phyloP scores from a whole-genome alignment of 1,140 invertebrate species.

The Papilio helenus region DNA sequence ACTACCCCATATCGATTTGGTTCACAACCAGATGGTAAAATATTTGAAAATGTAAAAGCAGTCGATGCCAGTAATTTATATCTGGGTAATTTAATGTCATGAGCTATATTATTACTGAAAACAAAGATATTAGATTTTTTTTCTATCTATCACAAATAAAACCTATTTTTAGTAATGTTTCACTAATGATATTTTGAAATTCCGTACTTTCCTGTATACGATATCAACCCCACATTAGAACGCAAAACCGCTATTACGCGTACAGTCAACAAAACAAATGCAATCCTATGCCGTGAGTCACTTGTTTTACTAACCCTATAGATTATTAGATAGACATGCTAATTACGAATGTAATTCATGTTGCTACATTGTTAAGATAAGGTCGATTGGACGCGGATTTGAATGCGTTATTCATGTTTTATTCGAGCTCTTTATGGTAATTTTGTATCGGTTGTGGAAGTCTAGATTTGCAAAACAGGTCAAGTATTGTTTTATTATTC shows the following conservation, averaged over 20 bases:
- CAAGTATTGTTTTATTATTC: background rate
- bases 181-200: constrained; percentile 32
- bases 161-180: constrained; percentile 25
- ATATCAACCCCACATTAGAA: constrained; percentile 22
- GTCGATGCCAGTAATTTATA: background rate
- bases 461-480: background rate
- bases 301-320: constrained; percentile 56
- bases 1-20: constrained; percentile 62
- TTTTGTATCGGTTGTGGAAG: background rate
- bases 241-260: constrained; percentile 48
- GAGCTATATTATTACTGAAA: too few species aligned
- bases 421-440: constrained; percentile 25
- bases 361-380: constrained; percentile 54
- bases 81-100: too few species aligned
- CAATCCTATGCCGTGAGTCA: constrained; percentile 57
- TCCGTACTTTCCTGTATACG: background rate
- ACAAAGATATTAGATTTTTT: too few species aligned
- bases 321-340: constrained; percentile 57
- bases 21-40: constrained; percentile 1
- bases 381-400: constrained; percentile 48
- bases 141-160: background rate
- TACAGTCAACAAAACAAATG: constrained; percentile 42
- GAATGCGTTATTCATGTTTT: constrained; percentile 34
- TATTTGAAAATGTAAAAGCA: background rate
- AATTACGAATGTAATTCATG: constrained; percentile 59